A percentile compares a stretch with the other conserved stretches of the same genome.
phyloP scores from a whole-genome alignment of 2,888 invertebrate species.

The Lithophane leautieri region DNA sequence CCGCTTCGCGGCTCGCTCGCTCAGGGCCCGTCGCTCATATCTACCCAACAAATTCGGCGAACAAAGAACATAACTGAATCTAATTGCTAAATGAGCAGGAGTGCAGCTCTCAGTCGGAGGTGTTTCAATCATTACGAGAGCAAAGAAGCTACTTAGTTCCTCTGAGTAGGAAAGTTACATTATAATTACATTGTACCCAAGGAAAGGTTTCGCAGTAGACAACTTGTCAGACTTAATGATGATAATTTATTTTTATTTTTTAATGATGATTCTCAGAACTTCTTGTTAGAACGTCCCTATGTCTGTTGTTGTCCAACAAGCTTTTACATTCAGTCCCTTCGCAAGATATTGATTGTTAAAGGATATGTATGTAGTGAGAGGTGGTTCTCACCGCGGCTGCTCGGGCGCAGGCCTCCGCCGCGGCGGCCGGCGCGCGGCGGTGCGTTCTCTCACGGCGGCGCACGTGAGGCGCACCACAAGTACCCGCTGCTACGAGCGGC shows the following conservation, averaged over 20 bases:
- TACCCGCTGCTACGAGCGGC: not conserved
- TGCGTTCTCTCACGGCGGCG: not conserved
- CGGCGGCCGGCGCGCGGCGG: not conserved
- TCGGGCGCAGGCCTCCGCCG: not conserved
- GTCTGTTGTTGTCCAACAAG: not conserved
- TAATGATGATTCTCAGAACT: not conserved
- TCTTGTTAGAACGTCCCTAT: too few species aligned
- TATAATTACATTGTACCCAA: not conserved
- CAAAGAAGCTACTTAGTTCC: not conserved
- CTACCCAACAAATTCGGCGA: not conserved
- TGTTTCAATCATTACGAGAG: constrained; percentile 10
- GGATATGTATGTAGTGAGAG: not conserved
- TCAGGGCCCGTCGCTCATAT: not conserved
- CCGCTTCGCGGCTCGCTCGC: constrained; percentile 5
- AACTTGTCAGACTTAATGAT: not conserved
- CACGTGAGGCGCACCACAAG: constrained; percentile 22
- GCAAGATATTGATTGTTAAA: not conserved
- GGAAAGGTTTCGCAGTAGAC: not conserved
- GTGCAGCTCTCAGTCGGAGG: not conserved
- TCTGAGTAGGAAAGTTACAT: not conserved
- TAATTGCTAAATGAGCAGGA: not conserved
- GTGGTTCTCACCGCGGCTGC: not conserved
- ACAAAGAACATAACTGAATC: too few species aligned
- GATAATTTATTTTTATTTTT: too few species aligned
- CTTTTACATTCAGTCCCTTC: not conserved